These are phyloP conservation scores for Fulica atra DNA, from an alignment of 2,113 vertebrate genomes.

Conservation along the genomic window DNA sequence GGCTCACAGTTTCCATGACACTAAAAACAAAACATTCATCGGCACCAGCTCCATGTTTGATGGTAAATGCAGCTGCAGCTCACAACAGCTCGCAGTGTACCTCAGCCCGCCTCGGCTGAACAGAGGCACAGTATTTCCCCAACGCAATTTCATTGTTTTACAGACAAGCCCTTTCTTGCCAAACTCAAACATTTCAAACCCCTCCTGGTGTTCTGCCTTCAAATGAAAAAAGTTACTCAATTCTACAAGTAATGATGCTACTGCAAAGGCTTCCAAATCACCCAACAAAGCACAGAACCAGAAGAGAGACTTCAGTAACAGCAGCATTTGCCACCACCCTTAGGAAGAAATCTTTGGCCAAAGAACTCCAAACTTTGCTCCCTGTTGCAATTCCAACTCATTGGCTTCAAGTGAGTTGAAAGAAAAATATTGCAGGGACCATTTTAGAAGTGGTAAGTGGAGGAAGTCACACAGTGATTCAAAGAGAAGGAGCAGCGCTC, in stretches of 20 bases:
- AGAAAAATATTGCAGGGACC: background rate
- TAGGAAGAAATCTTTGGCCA: background rate
- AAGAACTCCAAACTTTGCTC: background rate
- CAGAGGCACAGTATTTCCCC: conserved; percentile 69
- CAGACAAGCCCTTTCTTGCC: conserved; percentile 46
- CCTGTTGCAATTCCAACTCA: background rate
- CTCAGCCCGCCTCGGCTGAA: conserved; percentile 52
- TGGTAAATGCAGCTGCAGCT: conserved; percentile 81
- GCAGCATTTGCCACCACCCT: background rate
- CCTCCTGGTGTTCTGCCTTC: conserved; percentile 8
- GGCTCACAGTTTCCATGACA: conserved; percentile 84
- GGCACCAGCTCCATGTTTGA: conserved; percentile 74
- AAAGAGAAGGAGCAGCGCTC: background rate
- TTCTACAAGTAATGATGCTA: conserved; percentile 25
- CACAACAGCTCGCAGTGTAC: conserved; percentile 69
- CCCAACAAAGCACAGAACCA: background rate
- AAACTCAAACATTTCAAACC: conserved; percentile 51
- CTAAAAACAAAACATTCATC: conserved; percentile 82
- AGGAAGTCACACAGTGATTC: background rate
- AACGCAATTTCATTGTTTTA: conserved; percentile 66
- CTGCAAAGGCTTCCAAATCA: background rate
- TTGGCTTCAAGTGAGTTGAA: background rate
- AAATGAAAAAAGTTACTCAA: conserved; percentile 37
- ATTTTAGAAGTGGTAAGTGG: background rate
- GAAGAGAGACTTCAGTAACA: background rate